Evolutionary conservation across 2,888 invertebrate genomes (phyloP), one percentile per base, ranked within the genome.

Genomic region (Lasius platythorax): DNA sequence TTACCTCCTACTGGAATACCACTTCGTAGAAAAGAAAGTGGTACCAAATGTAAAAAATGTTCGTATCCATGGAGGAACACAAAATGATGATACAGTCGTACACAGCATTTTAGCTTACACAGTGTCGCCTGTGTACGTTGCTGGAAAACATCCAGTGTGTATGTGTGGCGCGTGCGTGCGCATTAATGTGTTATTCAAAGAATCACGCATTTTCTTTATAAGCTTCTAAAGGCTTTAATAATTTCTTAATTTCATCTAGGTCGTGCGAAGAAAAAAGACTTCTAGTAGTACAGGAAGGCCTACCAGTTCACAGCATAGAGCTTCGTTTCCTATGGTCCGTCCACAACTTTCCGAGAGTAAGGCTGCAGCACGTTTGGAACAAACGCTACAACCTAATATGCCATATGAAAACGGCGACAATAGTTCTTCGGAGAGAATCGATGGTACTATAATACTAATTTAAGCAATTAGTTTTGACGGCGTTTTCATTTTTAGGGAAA

Each of bases 261-360:
- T 97, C 91, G 96, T 97, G 0, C 95, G 97, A 15, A 96, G 97
- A 23, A 96, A 95, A 88, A 96, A 96, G 94, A 96, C 88, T 68
- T 92, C 94, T 75, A 89, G 90, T 61, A 95, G 94, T 82, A 94
- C 94, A 61, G 95, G 95, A 82, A 94, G 92, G 86, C 92, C 93
- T 76, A 94, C 95, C 37, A 94, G 94, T 87, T 94, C 94, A 75
- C 95, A 95, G 86, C 96, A 96, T 88, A 96, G 97, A 91, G 96
- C 97, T 61, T 97, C 97, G 18, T 96, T 96, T 93, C 97, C 97
- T 67, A 96, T 96, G 93, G 96, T 96, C 91, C 96, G 96, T 91
- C 96, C 96, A 88, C 95, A 95, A 85, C 83, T 93, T 92, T 90
- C 95, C 95, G 83, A 96, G 96, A 91, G 95, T 95, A 92, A 96